These are phyloP conservation scores for Parauchenoglanis punctatus DNA, from an alignment of 2,797 vertebrate species.

Conservation along the genomic window DNA sequence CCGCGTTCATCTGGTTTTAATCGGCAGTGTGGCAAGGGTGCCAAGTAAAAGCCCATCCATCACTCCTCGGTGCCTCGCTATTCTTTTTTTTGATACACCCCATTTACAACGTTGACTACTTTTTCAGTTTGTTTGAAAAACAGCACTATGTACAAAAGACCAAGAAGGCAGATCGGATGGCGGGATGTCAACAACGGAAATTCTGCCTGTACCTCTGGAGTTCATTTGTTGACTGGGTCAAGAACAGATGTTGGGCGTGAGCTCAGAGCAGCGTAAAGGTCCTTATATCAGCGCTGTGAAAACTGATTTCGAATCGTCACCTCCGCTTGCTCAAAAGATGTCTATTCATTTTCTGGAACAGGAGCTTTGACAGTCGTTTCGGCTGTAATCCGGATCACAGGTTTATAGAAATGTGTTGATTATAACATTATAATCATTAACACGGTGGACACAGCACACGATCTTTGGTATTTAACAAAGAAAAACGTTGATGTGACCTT, in stretches of 20 bases:
- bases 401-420: background rate
- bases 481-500: no score
- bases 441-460: background rate
- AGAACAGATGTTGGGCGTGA: slow-evolving; percentile 19
- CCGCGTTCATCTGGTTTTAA: slow-evolving; percentile 40
- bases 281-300: background rate
- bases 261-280: background rate
- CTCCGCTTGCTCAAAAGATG: no score
- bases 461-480: background rate
- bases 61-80: slow-evolving; percentile 17
- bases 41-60: slow-evolving; percentile 44
- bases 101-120: slow-evolving; percentile 8
- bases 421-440: background rate
- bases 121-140: slow-evolving; percentile 13
- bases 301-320: background rate
- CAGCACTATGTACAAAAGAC: background rate
- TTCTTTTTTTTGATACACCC: slow-evolving; percentile 34
- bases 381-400: no score
- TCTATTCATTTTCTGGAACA: background rate
- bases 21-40: slow-evolving; percentile 18
- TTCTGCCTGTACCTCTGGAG: background rate
- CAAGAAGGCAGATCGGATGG: slow-evolving; percentile 22
- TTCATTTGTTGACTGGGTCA: background rate
- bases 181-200: slow-evolving; percentile 5
- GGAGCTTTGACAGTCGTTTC: background rate